Evolutionary conservation across 2,797 vertebrate species (phyloP), one percentile per base, ranked within the genome.

Genomic region (Danio aesculapii): DNA sequence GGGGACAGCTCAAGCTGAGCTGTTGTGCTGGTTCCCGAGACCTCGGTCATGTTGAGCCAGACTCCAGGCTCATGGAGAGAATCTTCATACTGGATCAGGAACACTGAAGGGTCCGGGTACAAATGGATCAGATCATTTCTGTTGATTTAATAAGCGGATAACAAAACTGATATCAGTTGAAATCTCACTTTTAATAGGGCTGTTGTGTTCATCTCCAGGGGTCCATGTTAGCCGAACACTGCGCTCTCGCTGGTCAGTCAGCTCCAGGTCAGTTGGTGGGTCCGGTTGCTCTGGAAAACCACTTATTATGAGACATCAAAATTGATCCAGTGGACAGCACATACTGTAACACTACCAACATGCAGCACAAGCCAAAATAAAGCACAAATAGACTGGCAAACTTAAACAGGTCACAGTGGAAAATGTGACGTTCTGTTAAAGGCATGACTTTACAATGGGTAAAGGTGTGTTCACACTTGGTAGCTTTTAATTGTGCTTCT

Each of bases 181-280:
- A 44, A 57, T 87, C 95, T 0, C 95, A 99, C 98, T 94, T 80
- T 93, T 90, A 84, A 95, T 96, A 16, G 95, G 96, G 84, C 97
- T 99, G 89, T 99, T 98, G 89, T 98, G 93, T 78, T 99, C 98
- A 1, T 97, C 93, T 75, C 98, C 97, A 5, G 97, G 96, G 80
- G 93, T 92, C 98, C 98, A 99, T 0, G 96, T 96, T 61, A 99
- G 95, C 69, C 92, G 93, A 83, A 98, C 86, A 5, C 94, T 97
- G 89, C 94, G 95, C 81, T 96, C 96, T 6, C 91, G 92, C 82
- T 95, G 95, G 89, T 94, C 96, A 0, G 96, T 97, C 84, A 99
- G 83, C 88, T 98, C 96, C 89, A 99, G 92, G 89, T 98, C 97
- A 81, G 92, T 94, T 0, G 98, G 97, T 39, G 95, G 93, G 90